These are phyloP conservation scores for Spicauda simplicius DNA, from an alignment of 2,888 invertebrate species.

Conservation along the genomic window DNA sequence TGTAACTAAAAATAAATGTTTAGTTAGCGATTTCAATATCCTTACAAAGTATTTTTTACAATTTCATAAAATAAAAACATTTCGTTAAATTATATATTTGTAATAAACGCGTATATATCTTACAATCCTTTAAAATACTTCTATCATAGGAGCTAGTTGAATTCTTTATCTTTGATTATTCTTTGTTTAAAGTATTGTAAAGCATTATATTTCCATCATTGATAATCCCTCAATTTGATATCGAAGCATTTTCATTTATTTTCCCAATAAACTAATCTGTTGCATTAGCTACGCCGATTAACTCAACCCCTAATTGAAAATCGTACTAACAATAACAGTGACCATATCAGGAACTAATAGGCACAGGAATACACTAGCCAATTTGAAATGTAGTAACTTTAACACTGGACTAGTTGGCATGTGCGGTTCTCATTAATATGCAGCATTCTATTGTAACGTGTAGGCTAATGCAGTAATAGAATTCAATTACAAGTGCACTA, in stretches of 20 bases:
- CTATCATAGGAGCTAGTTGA: too few species aligned
- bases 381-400: not conserved
- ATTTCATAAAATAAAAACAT: too few species aligned
- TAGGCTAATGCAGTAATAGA: conserved; percentile 7
- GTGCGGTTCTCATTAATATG: conserved; percentile 4
- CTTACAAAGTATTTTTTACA: too few species aligned
- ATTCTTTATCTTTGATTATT: too few species aligned
- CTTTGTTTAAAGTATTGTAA: too few species aligned
- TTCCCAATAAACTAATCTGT: conserved; percentile 5
- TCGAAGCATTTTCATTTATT: conserved; percentile 9
- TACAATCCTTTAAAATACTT: too few species aligned
- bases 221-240: too few species aligned
- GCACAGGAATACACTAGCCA: not conserved
- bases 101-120: too few species aligned
- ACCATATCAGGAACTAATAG: conserved; percentile 21
- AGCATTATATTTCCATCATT: not conserved
- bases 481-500: conserved; percentile 5
- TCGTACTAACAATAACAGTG: conserved; percentile 24
- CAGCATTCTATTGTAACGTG: conserved; percentile 1
- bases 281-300: conserved; percentile 2
- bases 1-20: not conserved
- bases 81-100: too few species aligned
- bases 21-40: not conserved
- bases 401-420: not conserved
- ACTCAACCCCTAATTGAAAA: conserved; percentile 15